Evolutionary conservation across 2,113 vertebrate species (phyloP), one percentile per base, ranked within the genome.

Genomic region (Trogon surrucura): DNA sequence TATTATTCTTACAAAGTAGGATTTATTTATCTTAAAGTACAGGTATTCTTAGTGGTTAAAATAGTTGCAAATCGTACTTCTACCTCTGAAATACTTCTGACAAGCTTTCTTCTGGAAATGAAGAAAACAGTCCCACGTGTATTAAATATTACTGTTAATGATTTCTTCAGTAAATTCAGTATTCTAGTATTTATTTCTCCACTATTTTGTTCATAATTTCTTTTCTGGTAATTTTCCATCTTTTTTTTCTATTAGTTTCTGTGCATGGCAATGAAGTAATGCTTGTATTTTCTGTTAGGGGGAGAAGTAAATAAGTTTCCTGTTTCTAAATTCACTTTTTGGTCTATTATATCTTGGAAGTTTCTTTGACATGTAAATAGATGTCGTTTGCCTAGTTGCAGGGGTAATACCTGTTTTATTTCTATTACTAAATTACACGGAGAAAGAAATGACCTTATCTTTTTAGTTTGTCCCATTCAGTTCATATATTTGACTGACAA

Each of bases 111-210:
- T 92, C 60, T 62, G 38, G 30, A 77, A 83, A 86, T 70, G 11
- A 48, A 74, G 74, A 14, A 1, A 0, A 0, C 0, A 41, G 13
- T 41, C 41, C 41, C 41, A 41, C 2, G 16, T 45, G 1, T 36
- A 50, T 75, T 41, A 75, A 85, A 20, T 80, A 72, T 48, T 92
- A 38, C 30, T 70, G 5, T 34, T 80, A 65, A 45, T 57, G 11
- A 87, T 34, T 67, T 84, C 62, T 86, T 6, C 25, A 64, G 38
- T 84, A 29, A 75, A 15, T 48, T 67, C 41, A 56, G 15, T 67
- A 30, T 71, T 86, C 26, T 48, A 74, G 16, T 27, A 29, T 53
- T 84, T 30, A 58, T 72, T 75, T 75, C 27, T n/a, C 20, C 9
- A 25, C 47, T 85, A 30, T 69, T 87, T 78, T 66, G 56, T 62